phyloP scores from a whole-genome alignment of 2,888 invertebrate species.

The Apotomis capreana region DNA sequence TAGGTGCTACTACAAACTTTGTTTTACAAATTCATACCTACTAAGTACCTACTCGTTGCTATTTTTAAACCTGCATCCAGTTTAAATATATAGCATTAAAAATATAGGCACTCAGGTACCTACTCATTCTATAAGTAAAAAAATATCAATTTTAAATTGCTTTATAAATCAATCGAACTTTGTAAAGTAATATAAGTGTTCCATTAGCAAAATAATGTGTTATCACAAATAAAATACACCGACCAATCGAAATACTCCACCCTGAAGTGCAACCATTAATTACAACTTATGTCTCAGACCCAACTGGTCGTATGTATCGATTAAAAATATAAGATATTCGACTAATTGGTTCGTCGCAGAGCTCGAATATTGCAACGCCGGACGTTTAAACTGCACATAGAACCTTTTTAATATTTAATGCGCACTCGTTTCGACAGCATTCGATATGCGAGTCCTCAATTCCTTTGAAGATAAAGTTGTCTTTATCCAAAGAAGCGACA shows the following conservation, averaged over 20 bases:
- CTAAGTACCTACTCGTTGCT: too few species aligned
- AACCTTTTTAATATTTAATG: conserved; percentile 45
- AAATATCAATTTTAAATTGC: neutral
- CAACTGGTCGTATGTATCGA: neutral
- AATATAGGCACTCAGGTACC: too few species aligned
- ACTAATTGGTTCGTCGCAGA: neutral
- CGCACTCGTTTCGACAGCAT: conserved; percentile 53
- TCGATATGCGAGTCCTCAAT: conserved; percentile 5
- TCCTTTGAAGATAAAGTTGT: conserved; percentile 16
- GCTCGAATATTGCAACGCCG: neutral
- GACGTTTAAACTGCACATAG: neutral
- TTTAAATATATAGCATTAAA: too few species aligned
- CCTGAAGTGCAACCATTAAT: conserved; percentile 64
- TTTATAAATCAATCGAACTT: neutral
- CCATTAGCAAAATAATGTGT: conserved; percentile 5
- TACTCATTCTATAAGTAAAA: neutral
- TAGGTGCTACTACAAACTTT: too few species aligned
- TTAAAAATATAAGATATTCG: neutral
- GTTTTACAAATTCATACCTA: too few species aligned
- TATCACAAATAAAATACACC: conserved; percentile 14
- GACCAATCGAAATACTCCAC: conserved; percentile 9
- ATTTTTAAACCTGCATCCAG: too few species aligned
- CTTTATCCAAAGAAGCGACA: neutral
- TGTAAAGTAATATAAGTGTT: neutral
- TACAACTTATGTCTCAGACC: conserved; percentile 44